Conservation (phyloP, 2,888 invertebrate genomes). For the Rhamnusium bicolor region DNA sequence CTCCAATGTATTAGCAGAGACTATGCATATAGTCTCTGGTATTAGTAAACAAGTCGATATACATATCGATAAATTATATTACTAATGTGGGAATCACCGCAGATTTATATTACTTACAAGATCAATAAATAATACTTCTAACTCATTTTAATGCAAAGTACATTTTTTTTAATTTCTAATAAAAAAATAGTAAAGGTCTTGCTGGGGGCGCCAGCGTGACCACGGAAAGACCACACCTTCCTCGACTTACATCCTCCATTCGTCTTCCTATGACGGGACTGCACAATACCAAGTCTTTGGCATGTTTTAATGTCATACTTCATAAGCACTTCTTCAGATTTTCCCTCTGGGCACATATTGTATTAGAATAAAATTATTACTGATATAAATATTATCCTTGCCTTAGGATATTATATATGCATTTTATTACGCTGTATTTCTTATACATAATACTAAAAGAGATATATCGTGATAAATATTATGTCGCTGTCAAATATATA, state of each 20-base stretch:
- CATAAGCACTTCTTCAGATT: slow-evolving; percentile 15
- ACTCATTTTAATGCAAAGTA: slow-evolving; percentile 12
- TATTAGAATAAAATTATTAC: slow-evolving; percentile 25
- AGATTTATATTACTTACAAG: slow-evolving; percentile 15
- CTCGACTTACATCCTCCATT: slow-evolving; percentile 52
- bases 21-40: too few species aligned
- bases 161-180: slow-evolving; percentile 34
- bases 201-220: slow-evolving; percentile 56
- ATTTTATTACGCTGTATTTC: slow-evolving; percentile 23
- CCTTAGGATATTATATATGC: slow-evolving; percentile 21
- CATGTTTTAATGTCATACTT: slow-evolving; percentile 24
- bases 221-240: slow-evolving; percentile 58
- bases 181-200: slow-evolving; percentile 57
- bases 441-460: slow-evolving; percentile 18
- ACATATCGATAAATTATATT: slow-evolving; percentile 48
- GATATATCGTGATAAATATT: slow-evolving; percentile 12
- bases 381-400: slow-evolving; percentile 16
- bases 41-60: slow-evolving; percentile 38
- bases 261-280: slow-evolving; percentile 50
- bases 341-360: slow-evolving; percentile 20
- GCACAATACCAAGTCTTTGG: slow-evolving; percentile 5
- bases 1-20: slow-evolving; percentile 15
- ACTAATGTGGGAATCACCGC: slow-evolving; percentile 50
- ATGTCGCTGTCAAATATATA: slow-evolving; percentile 8
- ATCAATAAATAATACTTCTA: slow-evolving; percentile 27